Evolutionary conservation across 1,140 invertebrate species (phyloP).

Genomic region (Mylabris phalerata): DNA sequence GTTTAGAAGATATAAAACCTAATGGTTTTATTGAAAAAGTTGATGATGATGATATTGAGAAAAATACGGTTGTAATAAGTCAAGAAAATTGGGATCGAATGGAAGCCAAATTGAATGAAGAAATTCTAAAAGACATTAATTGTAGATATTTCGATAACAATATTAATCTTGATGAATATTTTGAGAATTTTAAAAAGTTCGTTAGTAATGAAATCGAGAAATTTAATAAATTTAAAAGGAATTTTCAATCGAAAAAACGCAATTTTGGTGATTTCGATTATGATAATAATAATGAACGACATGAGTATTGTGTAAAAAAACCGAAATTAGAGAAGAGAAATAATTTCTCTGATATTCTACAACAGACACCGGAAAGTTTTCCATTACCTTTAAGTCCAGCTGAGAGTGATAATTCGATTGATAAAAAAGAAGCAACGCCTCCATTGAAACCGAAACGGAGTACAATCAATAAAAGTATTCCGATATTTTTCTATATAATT

Average conservation of each 20-base stretch:
- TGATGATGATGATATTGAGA: slow-evolving; percentile 2
- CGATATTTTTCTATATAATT: neutral
- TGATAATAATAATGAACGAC: neutral
- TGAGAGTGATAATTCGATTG: slow-evolving; percentile 32
- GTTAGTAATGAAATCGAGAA: slow-evolving; percentile 6
- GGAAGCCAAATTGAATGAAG: slow-evolving; percentile 34
- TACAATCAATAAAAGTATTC: slow-evolving; percentile 10
- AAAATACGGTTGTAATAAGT: slow-evolving; percentile 25
- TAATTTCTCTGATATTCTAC: neutral
- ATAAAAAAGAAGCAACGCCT: slow-evolving; percentile 26
- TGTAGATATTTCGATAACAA: slow-evolving; percentile 6
- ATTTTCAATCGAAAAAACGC: neutral
- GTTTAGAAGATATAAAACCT: slow-evolving; percentile 8
- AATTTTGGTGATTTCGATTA: neutral
- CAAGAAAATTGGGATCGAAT: slow-evolving; percentile 36
- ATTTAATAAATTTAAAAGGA: neutral
- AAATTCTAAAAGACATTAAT: slow-evolving; percentile 27
- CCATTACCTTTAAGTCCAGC: slow-evolving; percentile 31
- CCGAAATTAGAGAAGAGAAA: neutral
- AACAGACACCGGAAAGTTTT: slow-evolving; percentile 23
- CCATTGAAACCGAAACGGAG: slow-evolving; percentile 15
- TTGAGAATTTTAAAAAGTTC: neutral
- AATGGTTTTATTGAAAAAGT: slow-evolving; percentile 3
- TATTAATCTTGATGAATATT: neutral
- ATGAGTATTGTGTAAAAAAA: neutral